phyloP scores from a whole-genome alignment of 2,113 vertebrate species.

The Apodemus speciosus region DNA sequence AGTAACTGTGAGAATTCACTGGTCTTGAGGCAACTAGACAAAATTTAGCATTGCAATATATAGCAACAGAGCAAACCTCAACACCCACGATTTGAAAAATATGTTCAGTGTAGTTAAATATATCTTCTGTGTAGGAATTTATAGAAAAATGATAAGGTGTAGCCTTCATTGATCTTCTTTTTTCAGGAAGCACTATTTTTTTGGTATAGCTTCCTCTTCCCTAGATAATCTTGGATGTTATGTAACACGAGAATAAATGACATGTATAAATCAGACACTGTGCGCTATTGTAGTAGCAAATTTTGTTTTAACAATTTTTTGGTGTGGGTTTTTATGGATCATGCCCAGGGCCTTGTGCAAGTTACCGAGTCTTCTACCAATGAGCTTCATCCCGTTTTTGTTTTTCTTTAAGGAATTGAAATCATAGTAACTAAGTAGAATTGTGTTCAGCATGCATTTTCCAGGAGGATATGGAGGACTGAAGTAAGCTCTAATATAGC shows the following conservation, averaged over 20 bases:
- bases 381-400: background rate
- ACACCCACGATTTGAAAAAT: slow-evolving; percentile 35
- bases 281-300: background rate
- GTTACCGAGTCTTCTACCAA: background rate
- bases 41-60: too few relatives aligned
- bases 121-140: slow-evolving; percentile 41
- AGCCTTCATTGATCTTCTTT: background rate
- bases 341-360: background rate
- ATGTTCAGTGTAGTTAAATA: slow-evolving; percentile 3
- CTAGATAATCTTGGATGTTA: background rate
- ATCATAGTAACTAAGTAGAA: slow-evolving; percentile 33
- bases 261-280: background rate
- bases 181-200: background rate
- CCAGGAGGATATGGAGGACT: background rate
- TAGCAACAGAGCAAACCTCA: too few relatives aligned
- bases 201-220: background rate
- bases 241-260: slow-evolving; percentile 28
- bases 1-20: too few relatives aligned
- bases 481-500: background rate
- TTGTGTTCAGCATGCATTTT: slow-evolving; percentile 24
- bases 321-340: background rate
- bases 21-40: too few relatives aligned
- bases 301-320: background rate
- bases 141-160: background rate
- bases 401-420: background rate